Evolutionary conservation across 2,113 vertebrate genomes (phyloP).

Genomic region (Cryptomyrus ogoouensis): DNA sequence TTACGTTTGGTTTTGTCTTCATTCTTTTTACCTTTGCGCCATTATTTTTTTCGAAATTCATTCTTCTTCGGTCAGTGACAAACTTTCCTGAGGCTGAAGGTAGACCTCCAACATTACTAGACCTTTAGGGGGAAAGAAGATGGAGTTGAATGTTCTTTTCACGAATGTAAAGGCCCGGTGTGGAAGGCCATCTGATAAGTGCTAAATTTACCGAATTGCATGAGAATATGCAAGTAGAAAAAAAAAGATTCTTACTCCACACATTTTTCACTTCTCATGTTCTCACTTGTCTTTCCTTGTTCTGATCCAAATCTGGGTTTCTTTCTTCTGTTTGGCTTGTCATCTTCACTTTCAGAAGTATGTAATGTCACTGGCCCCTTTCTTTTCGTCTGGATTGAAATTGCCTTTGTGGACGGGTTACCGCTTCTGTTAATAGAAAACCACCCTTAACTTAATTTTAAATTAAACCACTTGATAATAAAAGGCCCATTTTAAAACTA

Average conservation of each 20-base stretch:
- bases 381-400: background rate
- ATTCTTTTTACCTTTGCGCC: background rate
- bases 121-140: slow-evolving; percentile 15
- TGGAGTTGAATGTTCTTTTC: background rate
- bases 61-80: slow-evolving; percentile 35
- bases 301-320: background rate
- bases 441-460: background rate
- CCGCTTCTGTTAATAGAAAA: slow-evolving; percentile 26
- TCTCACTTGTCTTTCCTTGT: background rate
- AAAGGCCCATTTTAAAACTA: background rate
- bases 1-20: slow-evolving; percentile 13
- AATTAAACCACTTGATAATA: background rate
- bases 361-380: background rate
- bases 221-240: background rate
- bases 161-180: background rate
- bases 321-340: slow-evolving; percentile 4
- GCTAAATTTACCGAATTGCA: background rate
- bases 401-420: background rate
- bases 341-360: slow-evolving; percentile 39
- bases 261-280: slow-evolving; percentile 20
- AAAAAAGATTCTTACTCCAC: background rate
- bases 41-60: background rate
- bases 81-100: slow-evolving; percentile 16
- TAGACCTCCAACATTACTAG: background rate
- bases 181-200: background rate